Evolutionary conservation across 2,888 invertebrate genomes (phyloP).

Genomic region (Empis livida): DNA sequence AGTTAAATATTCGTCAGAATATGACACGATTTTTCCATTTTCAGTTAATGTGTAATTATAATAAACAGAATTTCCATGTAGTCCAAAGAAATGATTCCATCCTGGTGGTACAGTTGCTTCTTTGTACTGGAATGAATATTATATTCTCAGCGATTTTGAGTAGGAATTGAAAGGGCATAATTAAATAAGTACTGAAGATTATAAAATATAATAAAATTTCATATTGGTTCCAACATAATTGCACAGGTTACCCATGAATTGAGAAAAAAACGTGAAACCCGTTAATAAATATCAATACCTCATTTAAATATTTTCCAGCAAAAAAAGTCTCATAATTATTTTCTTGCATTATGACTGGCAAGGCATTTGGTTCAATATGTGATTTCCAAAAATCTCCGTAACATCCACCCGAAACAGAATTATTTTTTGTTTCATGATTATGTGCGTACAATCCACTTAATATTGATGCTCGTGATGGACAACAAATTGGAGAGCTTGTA

Average conservation of each 20-base stretch:
- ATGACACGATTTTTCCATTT: slow-evolving; percentile 57
- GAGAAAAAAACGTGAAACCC: too few species aligned
- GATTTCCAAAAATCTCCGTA: slow-evolving; percentile 54
- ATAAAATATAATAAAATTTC: too few species aligned
- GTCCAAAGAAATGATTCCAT: slow-evolving; percentile 77
- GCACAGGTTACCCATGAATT: too few species aligned
- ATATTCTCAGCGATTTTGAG: not conserved
- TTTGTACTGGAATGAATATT: slow-evolving; percentile 10
- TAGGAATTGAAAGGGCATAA: not conserved
- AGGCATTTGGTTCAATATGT: slow-evolving; percentile 48
- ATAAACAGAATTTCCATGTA: slow-evolving; percentile 86
- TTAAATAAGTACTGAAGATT: too few species aligned
- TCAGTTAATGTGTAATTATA: slow-evolving; percentile 78
- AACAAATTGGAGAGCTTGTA: slow-evolving; percentile 74
- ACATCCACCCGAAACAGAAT: slow-evolving; percentile 67
- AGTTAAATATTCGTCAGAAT: slow-evolving; percentile 63
- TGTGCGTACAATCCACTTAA: slow-evolving; percentile 75
- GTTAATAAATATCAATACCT: too few species aligned
- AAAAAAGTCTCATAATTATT: slow-evolving; percentile 71
- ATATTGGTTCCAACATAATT: too few species aligned
- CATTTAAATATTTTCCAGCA: slow-evolving; percentile 88
- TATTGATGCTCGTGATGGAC: slow-evolving; percentile 78
- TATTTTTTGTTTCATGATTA: slow-evolving; percentile 66
- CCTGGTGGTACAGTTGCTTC: slow-evolving; percentile 61
- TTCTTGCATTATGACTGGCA: slow-evolving; percentile 52